Evolutionary conservation across 2,797 vertebrate genomes (phyloP), one percentile per base, ranked within the genome.

Genomic region (Anomalospiza imberbis): DNA sequence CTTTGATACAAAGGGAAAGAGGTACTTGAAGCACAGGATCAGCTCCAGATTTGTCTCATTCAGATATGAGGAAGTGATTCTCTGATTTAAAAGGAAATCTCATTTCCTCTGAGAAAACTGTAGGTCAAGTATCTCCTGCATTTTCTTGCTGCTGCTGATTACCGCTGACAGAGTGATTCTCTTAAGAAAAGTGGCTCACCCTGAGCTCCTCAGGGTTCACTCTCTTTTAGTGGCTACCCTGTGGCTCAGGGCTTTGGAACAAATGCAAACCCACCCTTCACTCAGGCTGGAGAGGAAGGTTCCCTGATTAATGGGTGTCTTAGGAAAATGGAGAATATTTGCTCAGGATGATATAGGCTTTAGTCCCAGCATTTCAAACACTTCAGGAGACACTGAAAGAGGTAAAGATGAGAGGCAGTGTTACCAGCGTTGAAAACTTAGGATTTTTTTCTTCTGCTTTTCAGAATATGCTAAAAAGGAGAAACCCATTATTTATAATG

Each of bases 401-500:
- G 42, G 75, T 62, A 87, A 77, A 89, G 88, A 93, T 82, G 81
- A 94, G 88, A 91, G 32, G 54, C 50, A 94, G 19, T 21, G 24
- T 93, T 94, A 80, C 72, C n/a, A 47, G 50, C 71, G 58, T 61
- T 83, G 87, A 85, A 95, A 85, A 95, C 72, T 83, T 74, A 3
- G 17, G 26, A 34, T 50, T 77, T 58, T 58, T 71, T 20, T 1
- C 6, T 24, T 19, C 50, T n/a, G 72, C 92, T 95, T 95, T 95
- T 95, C 85, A 95, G 92, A 96, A 92, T 44, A 66, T 72, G 75
- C 92, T 94, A 93, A 89, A 73, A 91, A 95, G 84, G 76, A 96
- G 95, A 96, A 95, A 95, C 93, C 92, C 12, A 1, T 88, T 95
- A 95, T 91, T 95, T 95, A 78, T 84, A 93, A 92, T 94, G 95